phyloP scores from a whole-genome alignment of 92 coral and sea anemone species.

The Palythoa heliodiscus region DNA sequence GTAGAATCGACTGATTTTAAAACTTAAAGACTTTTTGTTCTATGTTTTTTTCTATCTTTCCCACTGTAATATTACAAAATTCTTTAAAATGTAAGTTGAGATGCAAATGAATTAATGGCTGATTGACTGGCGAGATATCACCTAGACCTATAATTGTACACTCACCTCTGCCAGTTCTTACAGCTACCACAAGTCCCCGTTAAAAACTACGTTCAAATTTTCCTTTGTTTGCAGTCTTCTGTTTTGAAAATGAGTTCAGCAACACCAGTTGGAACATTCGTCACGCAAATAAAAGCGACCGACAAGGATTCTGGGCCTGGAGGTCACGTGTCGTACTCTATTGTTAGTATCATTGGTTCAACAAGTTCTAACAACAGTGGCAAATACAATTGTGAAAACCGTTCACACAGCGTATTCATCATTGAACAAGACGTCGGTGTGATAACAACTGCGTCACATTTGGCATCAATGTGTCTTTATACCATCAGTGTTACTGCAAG shows the following conservation, averaged over 20 bases:
- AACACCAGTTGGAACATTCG: constrained; percentile 40
- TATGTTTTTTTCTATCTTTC: too few relatives aligned
- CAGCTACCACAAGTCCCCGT: neutral
- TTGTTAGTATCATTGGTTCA: constrained; percentile 29
- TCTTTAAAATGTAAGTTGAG: too few relatives aligned
- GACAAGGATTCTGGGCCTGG: constrained; percentile 58
- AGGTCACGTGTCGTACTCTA: constrained; percentile 42
- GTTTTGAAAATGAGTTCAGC: constrained; percentile 1
- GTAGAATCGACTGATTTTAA: too few relatives aligned
- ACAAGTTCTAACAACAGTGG: neutral
- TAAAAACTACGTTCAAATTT: neutral
- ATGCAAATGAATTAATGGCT: too few relatives aligned
- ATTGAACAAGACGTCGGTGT: constrained; percentile 57
- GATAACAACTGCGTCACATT: constrained; percentile 36
- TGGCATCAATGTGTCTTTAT: constrained; percentile 60
- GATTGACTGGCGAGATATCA: too few relatives aligned
- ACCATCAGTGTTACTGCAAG: constrained; percentile 60
- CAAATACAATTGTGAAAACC: constrained; percentile 44
- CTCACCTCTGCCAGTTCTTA: too few relatives aligned
- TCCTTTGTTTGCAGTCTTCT: neutral
- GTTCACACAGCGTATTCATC: constrained; percentile 47
- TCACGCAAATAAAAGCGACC: constrained; percentile 42
- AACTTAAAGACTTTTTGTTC: too few relatives aligned
- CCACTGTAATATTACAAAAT: too few relatives aligned
- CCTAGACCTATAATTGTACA: too few relatives aligned